Percentiles rank a stretch among this genome's conserved stretches.
These are phyloP conservation scores for Propithecus deckenii DNA, from an alignment of 2,797 vertebrate species.

Conservation along the genomic window DNA sequence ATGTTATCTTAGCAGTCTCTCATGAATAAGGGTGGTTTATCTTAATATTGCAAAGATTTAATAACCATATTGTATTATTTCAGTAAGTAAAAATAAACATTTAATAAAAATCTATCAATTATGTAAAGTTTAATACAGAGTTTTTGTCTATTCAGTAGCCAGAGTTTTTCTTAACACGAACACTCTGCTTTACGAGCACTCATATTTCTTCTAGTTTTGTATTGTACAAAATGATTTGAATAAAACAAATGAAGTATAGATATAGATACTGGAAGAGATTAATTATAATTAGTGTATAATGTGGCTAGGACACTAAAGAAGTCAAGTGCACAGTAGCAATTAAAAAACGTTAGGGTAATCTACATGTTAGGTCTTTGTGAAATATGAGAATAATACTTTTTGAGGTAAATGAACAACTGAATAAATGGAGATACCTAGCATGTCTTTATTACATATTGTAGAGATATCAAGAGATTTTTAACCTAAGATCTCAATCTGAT, in stretches of 20 bases:
- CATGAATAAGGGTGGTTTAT: neutral
- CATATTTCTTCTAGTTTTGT: neutral
- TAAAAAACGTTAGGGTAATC: neutral
- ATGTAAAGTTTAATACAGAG: neutral
- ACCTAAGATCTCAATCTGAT: neutral
- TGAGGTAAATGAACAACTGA: neutral
- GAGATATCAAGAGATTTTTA: neutral
- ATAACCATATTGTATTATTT: neutral
- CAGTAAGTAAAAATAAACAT: neutral
- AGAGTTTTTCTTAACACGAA: neutral
- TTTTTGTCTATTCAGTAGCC: neutral
- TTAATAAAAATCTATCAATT: neutral
- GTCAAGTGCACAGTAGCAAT: neutral
- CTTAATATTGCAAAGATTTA: neutral
- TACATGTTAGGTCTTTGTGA: neutral
- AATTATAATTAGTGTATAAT: neutral
- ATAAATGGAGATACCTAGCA: neutral
- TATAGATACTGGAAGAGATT: neutral
- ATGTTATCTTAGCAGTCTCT: neutral
- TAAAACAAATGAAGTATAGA: neutral
- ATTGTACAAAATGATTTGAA: neutral
- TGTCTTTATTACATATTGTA: neutral
- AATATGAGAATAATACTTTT: neutral
- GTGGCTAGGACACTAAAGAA: neutral
- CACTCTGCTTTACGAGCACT: neutral